Conservation (phyloP, 1,140 invertebrate genomes). For the Microplitis demolitor region DNA sequence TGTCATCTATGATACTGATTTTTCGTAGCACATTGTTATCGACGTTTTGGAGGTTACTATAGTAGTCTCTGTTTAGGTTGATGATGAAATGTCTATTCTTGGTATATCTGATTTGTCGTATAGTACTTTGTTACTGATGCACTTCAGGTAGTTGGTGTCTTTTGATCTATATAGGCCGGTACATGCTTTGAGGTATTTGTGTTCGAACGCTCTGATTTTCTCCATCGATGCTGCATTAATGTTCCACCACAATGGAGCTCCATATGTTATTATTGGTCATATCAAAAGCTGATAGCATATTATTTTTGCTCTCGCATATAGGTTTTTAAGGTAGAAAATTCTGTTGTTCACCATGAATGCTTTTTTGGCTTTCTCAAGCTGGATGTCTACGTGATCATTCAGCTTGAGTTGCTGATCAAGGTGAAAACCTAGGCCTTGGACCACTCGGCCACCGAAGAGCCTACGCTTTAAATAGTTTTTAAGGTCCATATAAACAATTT, state of each 20-base stretch:
- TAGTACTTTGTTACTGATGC: too few relatives aligned
- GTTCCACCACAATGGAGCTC: constrained; percentile 14
- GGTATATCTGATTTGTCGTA: too few relatives aligned
- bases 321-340: constrained; percentile 14
- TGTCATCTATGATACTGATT: background rate
- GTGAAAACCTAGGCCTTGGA: constrained; percentile 9
- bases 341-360: background rate
- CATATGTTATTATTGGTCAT: constrained; percentile 10
- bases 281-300: constrained; percentile 20
- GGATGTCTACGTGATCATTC: constrained; percentile 2
- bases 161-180: background rate
- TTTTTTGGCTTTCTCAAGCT: constrained; percentile 20
- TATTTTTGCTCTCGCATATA: constrained; percentile 18
- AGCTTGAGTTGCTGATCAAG: background rate
- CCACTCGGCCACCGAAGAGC: too few relatives aligned
- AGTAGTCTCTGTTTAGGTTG: background rate
- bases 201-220: constrained; percentile 11
- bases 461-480: too few relatives aligned
- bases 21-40: too few relatives aligned
- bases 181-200: constrained; percentile 5
- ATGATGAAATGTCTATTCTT: background rate
- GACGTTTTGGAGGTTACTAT: too few relatives aligned
- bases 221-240: constrained; percentile 3
- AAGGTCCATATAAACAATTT: too few relatives aligned
- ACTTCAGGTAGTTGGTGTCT: too few relatives aligned